Evolutionary conservation across 2,888 invertebrate genomes (phyloP).

Genomic region (Muschampia plurimacula): DNA sequence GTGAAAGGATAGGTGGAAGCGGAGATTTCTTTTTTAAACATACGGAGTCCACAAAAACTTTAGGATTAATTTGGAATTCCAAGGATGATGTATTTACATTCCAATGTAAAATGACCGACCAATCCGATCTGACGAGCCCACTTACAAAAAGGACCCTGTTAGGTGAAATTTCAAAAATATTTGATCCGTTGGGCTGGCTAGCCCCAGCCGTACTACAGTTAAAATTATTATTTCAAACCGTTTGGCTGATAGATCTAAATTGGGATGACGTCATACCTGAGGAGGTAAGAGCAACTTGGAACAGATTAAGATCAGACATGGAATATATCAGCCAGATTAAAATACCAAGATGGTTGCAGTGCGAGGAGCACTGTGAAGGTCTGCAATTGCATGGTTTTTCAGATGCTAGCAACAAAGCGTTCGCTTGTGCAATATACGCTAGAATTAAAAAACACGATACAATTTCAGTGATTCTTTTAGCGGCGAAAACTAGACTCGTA

Average conservation of each 20-base stretch:
- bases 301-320: neutral
- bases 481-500: neutral
- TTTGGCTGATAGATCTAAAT: neutral
- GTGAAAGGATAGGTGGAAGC: neutral
- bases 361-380: neutral
- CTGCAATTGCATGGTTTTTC: neutral
- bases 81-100: neutral
- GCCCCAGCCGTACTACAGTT: neutral
- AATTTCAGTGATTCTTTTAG: neutral
- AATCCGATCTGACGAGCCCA: neutral
- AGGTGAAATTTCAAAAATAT: conserved; percentile 4
- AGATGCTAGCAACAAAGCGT: neutral
- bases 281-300: neutral
- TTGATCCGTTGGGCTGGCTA: neutral
- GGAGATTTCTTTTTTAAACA: neutral
- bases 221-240: neutral
- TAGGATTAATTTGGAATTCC: neutral
- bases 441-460: too few species aligned
- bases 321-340: neutral
- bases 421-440: neutral
- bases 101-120: neutral
- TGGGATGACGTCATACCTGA: conserved; percentile 2
- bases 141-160: neutral
- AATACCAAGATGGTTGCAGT: conserved; percentile 1
- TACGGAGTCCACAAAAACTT: neutral